Conservation (phyloP, 2,888 invertebrate genomes). For the Eulithis prunata region DNA sequence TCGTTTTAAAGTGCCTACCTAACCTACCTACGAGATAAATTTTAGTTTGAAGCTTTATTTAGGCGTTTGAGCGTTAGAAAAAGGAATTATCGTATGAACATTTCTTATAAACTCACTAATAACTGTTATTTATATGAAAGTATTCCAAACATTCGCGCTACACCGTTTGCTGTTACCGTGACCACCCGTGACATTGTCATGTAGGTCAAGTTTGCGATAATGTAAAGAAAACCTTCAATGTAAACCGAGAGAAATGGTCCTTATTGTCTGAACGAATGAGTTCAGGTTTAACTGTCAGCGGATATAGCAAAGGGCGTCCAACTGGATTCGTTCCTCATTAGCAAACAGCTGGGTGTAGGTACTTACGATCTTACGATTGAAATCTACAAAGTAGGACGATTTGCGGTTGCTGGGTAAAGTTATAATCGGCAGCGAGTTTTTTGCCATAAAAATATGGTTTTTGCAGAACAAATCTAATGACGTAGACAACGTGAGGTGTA, state of each 20-base stretch:
- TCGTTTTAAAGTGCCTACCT: no score
- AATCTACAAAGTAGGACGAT: constrained; percentile 2
- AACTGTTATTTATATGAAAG: not conserved
- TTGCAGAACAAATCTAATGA: not conserved
- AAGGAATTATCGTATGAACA: no score
- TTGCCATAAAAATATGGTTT: not conserved
- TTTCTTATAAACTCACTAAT: no score
- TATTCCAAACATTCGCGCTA: constrained; percentile 1
- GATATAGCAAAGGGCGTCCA: not conserved
- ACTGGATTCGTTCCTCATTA: constrained; percentile 9
- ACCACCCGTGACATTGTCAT: constrained; percentile 34
- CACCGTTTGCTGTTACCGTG: constrained; percentile 4
- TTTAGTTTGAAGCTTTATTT: no score
- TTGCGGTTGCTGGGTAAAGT: not conserved
- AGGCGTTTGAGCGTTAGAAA: no score
- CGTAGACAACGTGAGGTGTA: not conserved
- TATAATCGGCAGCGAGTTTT: not conserved
- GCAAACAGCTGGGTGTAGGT: constrained; percentile 2
- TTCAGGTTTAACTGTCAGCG: constrained; percentile 8
- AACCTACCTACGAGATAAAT: no score
- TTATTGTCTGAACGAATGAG: constrained; percentile 6
- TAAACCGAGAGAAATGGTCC: constrained; percentile 4
- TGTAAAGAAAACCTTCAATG: constrained; percentile 23
- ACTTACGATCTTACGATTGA: no score
- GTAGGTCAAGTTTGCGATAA: constrained; percentile 35